These are phyloP conservation scores for Drosophila incognita DNA, from an alignment of 2,888 invertebrate species.

Conservation along the genomic window DNA sequence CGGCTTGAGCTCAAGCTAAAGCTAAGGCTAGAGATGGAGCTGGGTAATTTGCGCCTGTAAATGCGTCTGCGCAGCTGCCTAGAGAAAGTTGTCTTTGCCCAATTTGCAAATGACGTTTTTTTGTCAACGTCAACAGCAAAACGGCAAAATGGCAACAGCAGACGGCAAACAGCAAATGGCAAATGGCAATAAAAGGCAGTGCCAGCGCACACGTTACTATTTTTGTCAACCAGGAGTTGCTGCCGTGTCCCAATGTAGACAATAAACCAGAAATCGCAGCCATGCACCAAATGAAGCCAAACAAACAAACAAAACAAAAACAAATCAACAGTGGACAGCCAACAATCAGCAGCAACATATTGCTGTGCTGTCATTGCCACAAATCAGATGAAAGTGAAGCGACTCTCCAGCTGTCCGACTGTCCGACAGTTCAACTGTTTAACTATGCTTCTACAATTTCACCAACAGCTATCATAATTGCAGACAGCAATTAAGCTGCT, in stretches of 20 bases:
- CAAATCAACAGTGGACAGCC: slow-evolving; percentile 29
- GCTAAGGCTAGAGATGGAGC: slow-evolving; percentile 18
- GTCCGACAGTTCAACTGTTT: slow-evolving; percentile 27
- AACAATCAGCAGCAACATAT: slow-evolving; percentile 53
- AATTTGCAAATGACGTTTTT: slow-evolving; percentile 80
- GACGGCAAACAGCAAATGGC: slow-evolving; percentile 27
- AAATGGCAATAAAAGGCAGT: slow-evolving; percentile 73
- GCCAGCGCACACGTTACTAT: slow-evolving; percentile 69
- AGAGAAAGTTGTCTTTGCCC: slow-evolving; percentile 81
- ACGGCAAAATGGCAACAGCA: slow-evolving; percentile 32
- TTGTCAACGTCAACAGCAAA: slow-evolving; percentile 74
- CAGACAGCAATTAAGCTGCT: slow-evolving; percentile 77
- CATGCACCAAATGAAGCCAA: slow-evolving; percentile 61
- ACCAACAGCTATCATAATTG: slow-evolving; percentile 74
- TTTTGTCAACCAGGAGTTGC: slow-evolving; percentile 69
- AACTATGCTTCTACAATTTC: slow-evolving; percentile 66
- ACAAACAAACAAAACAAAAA: slow-evolving; percentile 8
- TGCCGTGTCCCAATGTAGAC: slow-evolving; percentile 49
- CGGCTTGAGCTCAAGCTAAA: slow-evolving; percentile 29
- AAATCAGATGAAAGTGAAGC: slow-evolving; percentile 75
- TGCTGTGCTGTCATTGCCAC: slow-evolving; percentile 58
- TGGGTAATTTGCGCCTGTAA: slow-evolving; percentile 54
- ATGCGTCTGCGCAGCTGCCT: slow-evolving; percentile 67
- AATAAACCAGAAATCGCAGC: slow-evolving; percentile 70
- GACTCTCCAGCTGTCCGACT: slow-evolving; percentile 4